Evolutionary conservation across 2,113 vertebrate species (phyloP).

Genomic region (Accipiter cooperii): DNA sequence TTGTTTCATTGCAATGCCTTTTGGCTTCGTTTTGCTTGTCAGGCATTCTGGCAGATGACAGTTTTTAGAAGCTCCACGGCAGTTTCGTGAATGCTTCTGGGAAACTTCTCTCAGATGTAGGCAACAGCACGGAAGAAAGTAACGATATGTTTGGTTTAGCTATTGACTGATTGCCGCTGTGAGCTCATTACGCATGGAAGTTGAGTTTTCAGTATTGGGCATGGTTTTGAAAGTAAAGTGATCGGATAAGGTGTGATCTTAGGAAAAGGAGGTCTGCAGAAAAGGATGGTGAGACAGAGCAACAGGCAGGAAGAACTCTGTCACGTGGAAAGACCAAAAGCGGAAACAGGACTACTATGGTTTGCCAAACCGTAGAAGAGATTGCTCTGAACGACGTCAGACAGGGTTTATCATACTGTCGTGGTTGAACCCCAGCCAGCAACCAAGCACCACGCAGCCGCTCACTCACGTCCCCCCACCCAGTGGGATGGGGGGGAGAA

Average conservation of each 20-base stretch:
- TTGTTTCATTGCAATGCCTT: not conserved
- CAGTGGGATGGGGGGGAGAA: too few relatives aligned
- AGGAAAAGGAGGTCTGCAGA: not conserved
- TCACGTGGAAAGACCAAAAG: not conserved
- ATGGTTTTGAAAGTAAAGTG: not conserved
- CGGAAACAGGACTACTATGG: not conserved
- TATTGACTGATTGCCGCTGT: not conserved
- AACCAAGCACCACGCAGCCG: too few relatives aligned
- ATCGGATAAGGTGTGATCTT: not conserved
- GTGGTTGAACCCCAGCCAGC: too few relatives aligned
- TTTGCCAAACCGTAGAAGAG: not conserved
- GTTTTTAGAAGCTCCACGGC: not conserved
- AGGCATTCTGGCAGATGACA: not conserved
- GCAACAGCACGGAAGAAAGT: not conserved
- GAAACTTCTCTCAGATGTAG: not conserved
- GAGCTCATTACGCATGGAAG: not conserved
- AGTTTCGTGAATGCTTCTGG: not conserved
- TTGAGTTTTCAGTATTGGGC: not conserved
- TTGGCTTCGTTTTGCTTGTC: not conserved
- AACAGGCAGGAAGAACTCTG: not conserved
- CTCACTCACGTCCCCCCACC: too few relatives aligned
- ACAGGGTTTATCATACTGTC: not conserved
- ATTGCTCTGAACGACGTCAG: not conserved
- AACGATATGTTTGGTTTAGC: not conserved
- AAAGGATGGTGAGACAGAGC: not conserved